Evolutionary conservation across 2,113 vertebrate species (phyloP).

Genomic region (Xyliphius kryptos): DNA sequence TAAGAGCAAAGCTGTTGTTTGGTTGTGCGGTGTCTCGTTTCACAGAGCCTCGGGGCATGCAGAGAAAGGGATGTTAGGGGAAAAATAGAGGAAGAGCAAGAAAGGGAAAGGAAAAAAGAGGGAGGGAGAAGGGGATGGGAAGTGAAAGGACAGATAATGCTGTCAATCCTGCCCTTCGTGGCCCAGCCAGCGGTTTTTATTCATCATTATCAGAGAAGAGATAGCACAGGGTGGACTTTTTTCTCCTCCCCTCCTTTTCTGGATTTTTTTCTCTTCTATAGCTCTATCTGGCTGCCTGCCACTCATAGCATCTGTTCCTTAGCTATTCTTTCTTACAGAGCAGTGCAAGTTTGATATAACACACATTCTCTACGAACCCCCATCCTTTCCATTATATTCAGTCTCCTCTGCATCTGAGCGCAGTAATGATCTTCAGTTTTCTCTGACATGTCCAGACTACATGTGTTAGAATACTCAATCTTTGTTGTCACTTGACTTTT

Average conservation of each 20-base stretch:
- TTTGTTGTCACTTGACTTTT: too few relatives aligned
- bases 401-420: constrained; percentile 4
- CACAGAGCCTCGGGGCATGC: constrained; percentile 63
- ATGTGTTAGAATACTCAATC: constrained; percentile 49
- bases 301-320: too few relatives aligned
- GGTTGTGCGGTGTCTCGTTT: constrained; percentile 63
- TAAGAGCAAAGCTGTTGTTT: constrained; percentile 73
- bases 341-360: too few relatives aligned
- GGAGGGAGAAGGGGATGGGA: constrained; percentile 21
- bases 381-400: too few relatives aligned
- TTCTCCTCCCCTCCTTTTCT: neutral
- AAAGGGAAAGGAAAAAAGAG: too few relatives aligned
- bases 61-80: constrained; percentile 44
- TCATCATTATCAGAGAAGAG: constrained; percentile 50
- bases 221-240: constrained; percentile 31
- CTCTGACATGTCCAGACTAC: constrained; percentile 38
- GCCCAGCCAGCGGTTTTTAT: constrained; percentile 57
- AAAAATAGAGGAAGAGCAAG: constrained; percentile 35
- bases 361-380: neutral
- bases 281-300: constrained; percentile 20
- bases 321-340: too few relatives aligned
- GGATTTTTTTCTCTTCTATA: constrained; percentile 18
- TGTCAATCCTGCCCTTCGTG: constrained; percentile 53
- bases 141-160: constrained; percentile 65
- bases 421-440: constrained; percentile 45